Evolutionary conservation across 2,797 vertebrate species (phyloP), one percentile per base, ranked within the genome.

Genomic region (Oreochromis mossambicus): DNA sequence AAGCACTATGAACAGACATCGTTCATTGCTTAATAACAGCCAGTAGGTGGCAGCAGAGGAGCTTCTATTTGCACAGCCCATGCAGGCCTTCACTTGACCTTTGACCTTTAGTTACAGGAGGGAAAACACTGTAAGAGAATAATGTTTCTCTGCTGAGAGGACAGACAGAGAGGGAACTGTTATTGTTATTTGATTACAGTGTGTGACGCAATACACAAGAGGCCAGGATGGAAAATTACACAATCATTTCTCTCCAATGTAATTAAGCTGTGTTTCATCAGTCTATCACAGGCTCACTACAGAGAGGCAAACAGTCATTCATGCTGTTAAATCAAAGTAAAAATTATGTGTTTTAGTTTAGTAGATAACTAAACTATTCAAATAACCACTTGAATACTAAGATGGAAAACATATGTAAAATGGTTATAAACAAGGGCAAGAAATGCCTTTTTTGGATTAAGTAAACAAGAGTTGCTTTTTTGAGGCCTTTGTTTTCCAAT

Each of bases 11-110:
- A 24, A 55, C 21, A 24, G 52, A 13, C 6, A 14, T 54, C 52
- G 7, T 13, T 54, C 52, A 54, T 21, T 0, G 21, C 21, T 26
- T 54, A 26, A 0, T 55, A 55, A 55, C 0, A 2, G 3, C 55
- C 26, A 56, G 0, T 3, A 56, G 26, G 55, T 56, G 26, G 55
- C 13, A 56, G 3, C 14, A 55, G 7, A 56, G 13, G 24, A 26
- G 54, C 7, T 29, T 55, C 3, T 55, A 4, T 54, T 7, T 54
- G 51, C 24, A 32, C 29, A 58, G 55, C 55, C 17, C 14, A 0
- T 32, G 15, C 26, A 6, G 5, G 55, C 26, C 8, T 32, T 58
- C 1, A 58, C 26, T 29, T 29, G 55, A 58, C 29, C 29, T 58
- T 17, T 61, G 8, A 58, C 56, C 56, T 58, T 58, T 34, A 34